Evolutionary conservation across 2,888 invertebrate genomes (phyloP), one percentile per base, ranked within the genome.

Genomic region (Lypha dubia): DNA sequence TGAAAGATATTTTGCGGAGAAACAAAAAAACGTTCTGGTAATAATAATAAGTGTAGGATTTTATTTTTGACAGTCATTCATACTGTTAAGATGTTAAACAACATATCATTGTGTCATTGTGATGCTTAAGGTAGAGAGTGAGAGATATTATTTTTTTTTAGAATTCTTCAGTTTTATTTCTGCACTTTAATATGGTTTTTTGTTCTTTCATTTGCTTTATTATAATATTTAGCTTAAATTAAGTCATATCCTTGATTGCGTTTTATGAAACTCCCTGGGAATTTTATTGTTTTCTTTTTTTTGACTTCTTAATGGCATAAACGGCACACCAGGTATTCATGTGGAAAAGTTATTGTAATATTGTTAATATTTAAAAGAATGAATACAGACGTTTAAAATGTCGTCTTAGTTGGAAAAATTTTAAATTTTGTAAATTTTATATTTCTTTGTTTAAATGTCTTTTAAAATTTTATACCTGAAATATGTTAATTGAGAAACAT

Each of bases 41-140:
- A 35, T 20, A 35, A 75, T n/a, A 44, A 63, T 49, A 32, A 35
- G 58, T 22, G 13, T 15, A 32, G 38, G 41, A 56, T 28, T 75
- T 75, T 75, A 46, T 70, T 65, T 65, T 28, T 79, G 77, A 79
- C 67, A 73, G 53, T 79, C 74, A 83, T 73, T 68, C 75, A 56
- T 81, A 68, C 58, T 56, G 7, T 77, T 73, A 74, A 79, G 74
- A 68, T 68, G 62, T 62, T 20, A 65, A 73, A 17, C 28, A 68
- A 62, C 32, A 49, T 46, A 62, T 62, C 80, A 44, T 38, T 51
- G 58, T 44, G 51, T 51, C 32, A 46, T 49, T 17, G 53, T 28
- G 28, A 49, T 58, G 20, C 32, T 79, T 58, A 58, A 38, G 49
- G 9, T 1, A 15, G 22, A 63, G n/a, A 38, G n/a, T n/a, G n/a